Evolutionary conservation across 2,113 vertebrate genomes (phyloP).

Genomic region (Cynocephalus volans): DNA sequence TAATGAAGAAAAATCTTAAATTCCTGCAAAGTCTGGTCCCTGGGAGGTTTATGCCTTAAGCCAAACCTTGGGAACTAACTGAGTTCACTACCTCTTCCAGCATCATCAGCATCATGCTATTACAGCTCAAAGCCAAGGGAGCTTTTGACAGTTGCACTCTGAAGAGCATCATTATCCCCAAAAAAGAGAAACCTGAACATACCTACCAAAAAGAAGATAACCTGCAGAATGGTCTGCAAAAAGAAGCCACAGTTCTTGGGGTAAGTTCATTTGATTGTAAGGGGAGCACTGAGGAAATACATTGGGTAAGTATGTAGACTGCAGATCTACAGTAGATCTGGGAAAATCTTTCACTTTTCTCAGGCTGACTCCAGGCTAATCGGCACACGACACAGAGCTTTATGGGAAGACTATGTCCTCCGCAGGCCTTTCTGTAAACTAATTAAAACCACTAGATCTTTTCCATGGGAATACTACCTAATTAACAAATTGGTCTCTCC

Average conservation of each 20-base stretch:
- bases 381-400: background rate
- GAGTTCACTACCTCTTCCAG: slow-evolving; percentile 4
- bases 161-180: background rate
- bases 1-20: background rate
- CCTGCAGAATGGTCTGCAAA: background rate
- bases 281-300: background rate
- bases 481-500: background rate
- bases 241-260: slow-evolving; percentile 70
- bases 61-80: background rate
- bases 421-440: background rate
- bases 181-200: background rate
- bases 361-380: background rate
- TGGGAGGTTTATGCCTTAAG: background rate
- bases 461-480: background rate
- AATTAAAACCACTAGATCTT: background rate
- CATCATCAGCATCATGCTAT: background rate
- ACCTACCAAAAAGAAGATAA: background rate
- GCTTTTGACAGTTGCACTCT: background rate
- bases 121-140: background rate
- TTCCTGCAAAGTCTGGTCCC: background rate
- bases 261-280: slow-evolving; percentile 9
- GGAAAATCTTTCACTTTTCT: background rate
- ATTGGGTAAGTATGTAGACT: background rate
- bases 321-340: too few relatives aligned
- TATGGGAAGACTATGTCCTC: accelerated